Percentiles rank a stretch among this genome's conserved stretches.
Conservation (phyloP, 2,113 vertebrate species). For the Eolophus roseicapilla region DNA sequence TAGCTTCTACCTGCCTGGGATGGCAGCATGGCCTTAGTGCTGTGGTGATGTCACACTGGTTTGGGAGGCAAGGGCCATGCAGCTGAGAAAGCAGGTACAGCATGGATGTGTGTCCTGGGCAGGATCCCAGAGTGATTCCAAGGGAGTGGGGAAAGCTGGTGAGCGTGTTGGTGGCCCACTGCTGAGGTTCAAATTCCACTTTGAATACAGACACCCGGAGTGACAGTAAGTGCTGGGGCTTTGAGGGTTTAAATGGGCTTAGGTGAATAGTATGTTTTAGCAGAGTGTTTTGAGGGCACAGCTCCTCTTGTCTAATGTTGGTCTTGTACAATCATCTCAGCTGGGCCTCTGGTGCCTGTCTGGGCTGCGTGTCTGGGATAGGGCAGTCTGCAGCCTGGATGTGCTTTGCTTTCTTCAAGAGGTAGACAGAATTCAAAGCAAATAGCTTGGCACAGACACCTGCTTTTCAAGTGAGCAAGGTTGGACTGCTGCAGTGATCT, state of each 20-base stretch:
- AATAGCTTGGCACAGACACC: background rate
- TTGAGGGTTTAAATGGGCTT: background rate
- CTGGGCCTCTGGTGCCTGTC: background rate
- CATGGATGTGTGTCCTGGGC: background rate
- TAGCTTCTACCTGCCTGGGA: background rate
- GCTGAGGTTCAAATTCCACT: background rate
- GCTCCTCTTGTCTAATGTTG: background rate
- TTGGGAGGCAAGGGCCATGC: background rate
- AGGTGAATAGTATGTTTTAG: background rate
- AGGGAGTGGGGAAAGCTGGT: background rate
- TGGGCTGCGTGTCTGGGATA: background rate
- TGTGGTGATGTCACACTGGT: background rate
- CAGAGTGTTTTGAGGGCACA: background rate
- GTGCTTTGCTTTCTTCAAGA: background rate
- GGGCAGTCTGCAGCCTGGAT: background rate
- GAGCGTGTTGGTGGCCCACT: background rate
- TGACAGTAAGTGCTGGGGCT: background rate
- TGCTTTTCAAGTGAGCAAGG: background rate
- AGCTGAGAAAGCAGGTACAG: background rate
- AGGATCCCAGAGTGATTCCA: background rate
- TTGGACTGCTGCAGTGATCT: background rate
- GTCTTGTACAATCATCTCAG: background rate
- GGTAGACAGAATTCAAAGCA: background rate
- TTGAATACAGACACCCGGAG: too few relatives aligned
- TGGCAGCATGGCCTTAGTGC: background rate